Conservation (phyloP, 2,113 vertebrate genomes). For the Candoia aspera region DNA sequence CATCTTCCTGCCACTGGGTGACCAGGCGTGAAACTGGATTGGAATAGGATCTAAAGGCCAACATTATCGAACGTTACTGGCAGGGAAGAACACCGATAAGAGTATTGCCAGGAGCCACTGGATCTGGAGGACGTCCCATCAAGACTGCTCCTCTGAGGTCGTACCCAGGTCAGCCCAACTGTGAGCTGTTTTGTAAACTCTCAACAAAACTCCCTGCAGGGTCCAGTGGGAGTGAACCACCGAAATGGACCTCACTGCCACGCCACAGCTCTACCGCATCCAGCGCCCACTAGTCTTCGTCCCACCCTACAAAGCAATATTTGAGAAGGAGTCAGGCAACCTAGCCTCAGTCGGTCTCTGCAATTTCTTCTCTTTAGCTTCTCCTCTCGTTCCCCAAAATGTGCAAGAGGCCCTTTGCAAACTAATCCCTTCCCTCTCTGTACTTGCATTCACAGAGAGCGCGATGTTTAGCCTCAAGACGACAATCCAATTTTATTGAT, state of each 20-base stretch:
- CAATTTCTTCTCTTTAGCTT: background rate
- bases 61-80: background rate
- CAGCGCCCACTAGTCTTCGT: background rate
- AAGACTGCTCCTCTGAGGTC: background rate
- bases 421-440: background rate
- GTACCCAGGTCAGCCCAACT: background rate
- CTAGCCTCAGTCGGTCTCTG: background rate
- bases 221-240: background rate
- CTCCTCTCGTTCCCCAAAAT: background rate
- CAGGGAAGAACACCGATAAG: background rate
- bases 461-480: background rate
- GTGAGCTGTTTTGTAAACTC: background rate
- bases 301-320: background rate
- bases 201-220: background rate
- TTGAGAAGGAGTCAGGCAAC: background rate
- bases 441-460: background rate
- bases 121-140: background rate
- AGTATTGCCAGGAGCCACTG: background rate
- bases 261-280: background rate
- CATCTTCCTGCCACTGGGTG: background rate
- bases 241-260: background rate
- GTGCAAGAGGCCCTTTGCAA: background rate
- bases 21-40: background rate
- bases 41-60: background rate
- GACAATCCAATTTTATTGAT: conserved; percentile 9